phyloP scores from a whole-genome alignment of 2,113 vertebrate species.

The Dromiciops gliroides region DNA sequence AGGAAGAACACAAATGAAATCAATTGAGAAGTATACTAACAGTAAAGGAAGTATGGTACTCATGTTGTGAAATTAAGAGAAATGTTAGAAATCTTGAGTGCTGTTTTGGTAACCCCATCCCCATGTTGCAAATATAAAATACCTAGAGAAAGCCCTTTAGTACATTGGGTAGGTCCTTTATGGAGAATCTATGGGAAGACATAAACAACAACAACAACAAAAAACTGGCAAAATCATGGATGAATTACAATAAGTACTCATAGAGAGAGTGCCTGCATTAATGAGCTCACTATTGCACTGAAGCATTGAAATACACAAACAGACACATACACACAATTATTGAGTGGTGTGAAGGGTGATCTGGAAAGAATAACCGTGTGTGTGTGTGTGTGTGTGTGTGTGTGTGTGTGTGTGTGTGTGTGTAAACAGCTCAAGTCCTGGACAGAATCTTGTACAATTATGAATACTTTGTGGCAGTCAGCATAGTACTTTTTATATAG shows the following conservation, averaged over 20 bases:
- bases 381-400: no score
- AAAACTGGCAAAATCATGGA: neutral
- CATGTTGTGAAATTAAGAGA: neutral
- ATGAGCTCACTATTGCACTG: neutral
- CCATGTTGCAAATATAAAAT: neutral
- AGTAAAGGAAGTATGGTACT: neutral
- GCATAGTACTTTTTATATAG: neutral
- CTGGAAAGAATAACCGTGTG: no score
- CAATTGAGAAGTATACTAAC: neutral
- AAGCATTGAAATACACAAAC: neutral
- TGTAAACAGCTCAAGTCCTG: no score
- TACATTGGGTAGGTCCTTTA: neutral
- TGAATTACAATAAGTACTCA: neutral
- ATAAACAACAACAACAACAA: no score
- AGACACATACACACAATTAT: no score
- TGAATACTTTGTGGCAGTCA: neutral
- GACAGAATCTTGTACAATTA: no score
- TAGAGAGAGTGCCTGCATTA: neutral
- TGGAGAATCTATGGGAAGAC: neutral
- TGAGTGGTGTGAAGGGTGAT: no score
- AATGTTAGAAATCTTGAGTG: neutral
- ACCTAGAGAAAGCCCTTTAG: neutral
- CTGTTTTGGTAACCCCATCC: neutral
- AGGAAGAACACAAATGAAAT: neutral
- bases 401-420: no score